Percentiles rank a stretch among this genome's conserved stretches.
These are phyloP conservation scores for Romanogobio albipinnatus DNA, from an alignment of 2,113 vertebrate genomes.

Conservation along the genomic window DNA sequence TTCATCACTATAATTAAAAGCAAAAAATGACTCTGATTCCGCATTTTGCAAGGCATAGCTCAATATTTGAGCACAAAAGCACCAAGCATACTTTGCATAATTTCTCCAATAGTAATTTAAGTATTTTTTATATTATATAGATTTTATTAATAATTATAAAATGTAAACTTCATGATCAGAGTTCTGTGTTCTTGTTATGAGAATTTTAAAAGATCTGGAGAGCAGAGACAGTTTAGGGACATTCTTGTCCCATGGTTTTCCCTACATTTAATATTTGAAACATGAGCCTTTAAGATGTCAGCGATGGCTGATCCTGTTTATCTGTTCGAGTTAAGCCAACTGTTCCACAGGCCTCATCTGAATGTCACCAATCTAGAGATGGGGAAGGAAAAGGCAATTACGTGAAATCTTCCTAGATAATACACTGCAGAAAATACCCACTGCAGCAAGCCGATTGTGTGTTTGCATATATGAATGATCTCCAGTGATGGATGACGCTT, in stretches of 20 bases:
- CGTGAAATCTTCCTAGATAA: neutral
- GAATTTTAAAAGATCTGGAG: neutral
- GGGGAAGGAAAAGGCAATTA: constrained; percentile 26
- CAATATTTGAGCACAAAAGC: neutral
- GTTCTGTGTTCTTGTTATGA: neutral
- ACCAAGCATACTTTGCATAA: neutral
- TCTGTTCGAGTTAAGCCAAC: constrained; percentile 70
- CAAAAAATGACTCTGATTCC: neutral
- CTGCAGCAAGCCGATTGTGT: neutral
- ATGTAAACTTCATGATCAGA: neutral
- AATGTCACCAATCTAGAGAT: constrained; percentile 84
- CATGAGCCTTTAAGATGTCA: neutral
- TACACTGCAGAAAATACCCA: constrained; percentile 64
- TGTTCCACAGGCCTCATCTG: constrained; percentile 85
- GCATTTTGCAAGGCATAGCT: neutral
- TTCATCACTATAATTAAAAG: neutral
- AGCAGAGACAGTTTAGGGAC: neutral
- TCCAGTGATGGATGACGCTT: constrained; percentile 44
- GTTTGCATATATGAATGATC: neutral
- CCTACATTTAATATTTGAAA: neutral
- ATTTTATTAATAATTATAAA: neutral
- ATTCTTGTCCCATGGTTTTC: neutral
- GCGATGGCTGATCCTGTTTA: neutral
- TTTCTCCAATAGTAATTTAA: neutral
- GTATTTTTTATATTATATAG: neutral